Percentiles rank a stretch among this genome's conserved stretches.
Evolutionary conservation across 1,140 invertebrate species (phyloP).

Genomic region (Ceratitis capitata): DNA sequence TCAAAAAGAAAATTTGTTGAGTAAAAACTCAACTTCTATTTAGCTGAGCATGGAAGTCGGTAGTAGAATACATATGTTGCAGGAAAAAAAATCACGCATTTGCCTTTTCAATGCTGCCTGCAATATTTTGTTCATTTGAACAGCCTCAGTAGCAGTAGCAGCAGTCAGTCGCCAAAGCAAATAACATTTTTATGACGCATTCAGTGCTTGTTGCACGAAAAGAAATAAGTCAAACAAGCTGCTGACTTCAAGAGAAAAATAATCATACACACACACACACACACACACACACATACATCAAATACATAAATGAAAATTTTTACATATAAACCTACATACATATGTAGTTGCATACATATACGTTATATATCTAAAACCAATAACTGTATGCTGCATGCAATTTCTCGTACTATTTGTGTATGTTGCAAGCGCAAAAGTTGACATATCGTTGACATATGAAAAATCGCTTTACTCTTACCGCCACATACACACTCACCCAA

Average conservation of each 20-base stretch:
- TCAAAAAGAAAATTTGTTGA: slow-evolving; percentile 18
- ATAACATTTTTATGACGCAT: slow-evolving; percentile 25
- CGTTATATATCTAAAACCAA: background rate
- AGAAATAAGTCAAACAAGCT: background rate
- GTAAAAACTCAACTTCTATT: background rate
- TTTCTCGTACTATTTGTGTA: background rate
- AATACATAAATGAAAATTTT: background rate
- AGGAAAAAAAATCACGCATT: background rate
- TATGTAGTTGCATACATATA: no score
- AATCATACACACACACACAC: background rate
- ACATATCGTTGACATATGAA: slow-evolving; percentile 35
- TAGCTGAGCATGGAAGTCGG: background rate
- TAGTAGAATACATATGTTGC: background rate
- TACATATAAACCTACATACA: background rate
- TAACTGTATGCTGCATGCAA: background rate
- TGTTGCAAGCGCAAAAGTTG: slow-evolving; percentile 30
- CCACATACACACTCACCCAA: background rate
- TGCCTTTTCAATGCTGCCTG: slow-evolving; percentile 2
- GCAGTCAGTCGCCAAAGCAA: background rate
- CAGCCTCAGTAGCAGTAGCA: background rate
- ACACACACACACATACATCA: background rate
- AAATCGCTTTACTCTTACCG: background rate
- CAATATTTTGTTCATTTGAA: no score
- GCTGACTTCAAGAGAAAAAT: background rate
- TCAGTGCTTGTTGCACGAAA: background rate